phyloP scores from a whole-genome alignment of 1,140 invertebrate genomes.

The Ceratosolen fusciceps region DNA sequence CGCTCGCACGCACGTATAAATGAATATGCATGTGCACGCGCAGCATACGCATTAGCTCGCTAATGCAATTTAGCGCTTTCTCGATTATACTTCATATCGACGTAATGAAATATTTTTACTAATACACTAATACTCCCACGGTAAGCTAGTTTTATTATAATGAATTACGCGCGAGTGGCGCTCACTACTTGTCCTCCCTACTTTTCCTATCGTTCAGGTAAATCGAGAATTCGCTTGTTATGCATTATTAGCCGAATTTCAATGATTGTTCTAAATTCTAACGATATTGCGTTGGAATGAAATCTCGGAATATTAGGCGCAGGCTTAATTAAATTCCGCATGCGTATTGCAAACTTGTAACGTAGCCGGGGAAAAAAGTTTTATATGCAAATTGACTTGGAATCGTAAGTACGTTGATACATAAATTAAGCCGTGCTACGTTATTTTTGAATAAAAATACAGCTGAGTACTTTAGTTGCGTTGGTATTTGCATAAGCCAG shows the following conservation, averaged over 20 bases:
- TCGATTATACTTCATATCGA: background rate
- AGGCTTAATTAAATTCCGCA: slow-evolving; percentile 21
- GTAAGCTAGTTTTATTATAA: no score
- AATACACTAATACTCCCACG: no score
- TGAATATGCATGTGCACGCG: no score
- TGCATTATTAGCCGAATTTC: background rate
- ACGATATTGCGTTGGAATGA: background rate
- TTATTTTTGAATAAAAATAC: slow-evolving; percentile 25
- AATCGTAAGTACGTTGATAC: background rate
- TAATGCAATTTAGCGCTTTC: background rate
- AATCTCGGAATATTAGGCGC: background rate
- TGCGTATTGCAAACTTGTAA: background rate
- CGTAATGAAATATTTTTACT: background rate
- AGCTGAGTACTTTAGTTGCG: background rate
- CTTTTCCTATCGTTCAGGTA: no score
- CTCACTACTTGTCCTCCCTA: no score
- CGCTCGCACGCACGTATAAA: no score
- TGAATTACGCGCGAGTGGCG: no score
- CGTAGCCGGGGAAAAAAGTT: slow-evolving; percentile 1
- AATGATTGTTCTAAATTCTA: background rate
- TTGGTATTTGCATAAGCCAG: background rate
- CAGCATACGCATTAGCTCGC: background rate
- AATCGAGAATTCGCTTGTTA: no score
- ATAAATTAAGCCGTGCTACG: slow-evolving; percentile 22
- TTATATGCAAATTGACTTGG: slow-evolving; percentile 32